These are phyloP conservation scores for Stomatorhinus ivindoensis DNA, from an alignment of 2,113 vertebrate genomes.

Conservation along the genomic window DNA sequence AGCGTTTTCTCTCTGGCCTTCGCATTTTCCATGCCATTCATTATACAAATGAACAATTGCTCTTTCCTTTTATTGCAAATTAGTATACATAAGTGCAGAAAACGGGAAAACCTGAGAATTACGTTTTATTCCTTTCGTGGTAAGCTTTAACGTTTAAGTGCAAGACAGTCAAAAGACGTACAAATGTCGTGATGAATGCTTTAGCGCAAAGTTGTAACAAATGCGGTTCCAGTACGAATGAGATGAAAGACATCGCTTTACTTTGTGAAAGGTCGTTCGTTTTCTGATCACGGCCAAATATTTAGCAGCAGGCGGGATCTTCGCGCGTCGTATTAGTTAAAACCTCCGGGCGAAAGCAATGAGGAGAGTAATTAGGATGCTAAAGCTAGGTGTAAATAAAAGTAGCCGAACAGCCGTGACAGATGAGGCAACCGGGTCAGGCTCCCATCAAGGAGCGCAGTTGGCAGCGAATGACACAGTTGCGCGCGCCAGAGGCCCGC, in stretches of 20 bases:
- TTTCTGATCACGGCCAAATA: conserved; percentile 28
- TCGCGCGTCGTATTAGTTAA: conserved; percentile 65
- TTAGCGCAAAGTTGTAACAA: not conserved
- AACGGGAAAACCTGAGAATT: not conserved
- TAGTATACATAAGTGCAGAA: not conserved
- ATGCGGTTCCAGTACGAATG: too few relatives aligned
- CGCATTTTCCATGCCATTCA: not conserved
- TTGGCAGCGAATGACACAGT: conserved; percentile 74
- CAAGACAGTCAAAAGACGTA: not conserved
- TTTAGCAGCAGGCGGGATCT: conserved; percentile 52
- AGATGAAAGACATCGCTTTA: not conserved
- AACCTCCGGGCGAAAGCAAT: conserved; percentile 96
- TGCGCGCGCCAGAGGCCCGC: conserved; percentile 59
- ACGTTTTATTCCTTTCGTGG: not conserved
- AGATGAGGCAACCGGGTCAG: conserved; percentile 81
- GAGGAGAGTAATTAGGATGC: conserved; percentile 98
- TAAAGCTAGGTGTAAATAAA: conserved; percentile 99
- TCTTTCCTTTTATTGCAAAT: not conserved
- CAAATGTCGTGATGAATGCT: not conserved
- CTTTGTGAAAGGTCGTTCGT: not conserved
- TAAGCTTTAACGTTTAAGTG: not conserved
- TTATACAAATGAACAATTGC: not conserved
- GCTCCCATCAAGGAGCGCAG: conserved; percentile 73
- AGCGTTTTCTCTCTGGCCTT: not conserved
- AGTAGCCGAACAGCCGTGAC: conserved; percentile 88